Base-by-base conservation (phyloP, 2,113 vertebrate genomes). In the Lophius piscatorius region DNA sequence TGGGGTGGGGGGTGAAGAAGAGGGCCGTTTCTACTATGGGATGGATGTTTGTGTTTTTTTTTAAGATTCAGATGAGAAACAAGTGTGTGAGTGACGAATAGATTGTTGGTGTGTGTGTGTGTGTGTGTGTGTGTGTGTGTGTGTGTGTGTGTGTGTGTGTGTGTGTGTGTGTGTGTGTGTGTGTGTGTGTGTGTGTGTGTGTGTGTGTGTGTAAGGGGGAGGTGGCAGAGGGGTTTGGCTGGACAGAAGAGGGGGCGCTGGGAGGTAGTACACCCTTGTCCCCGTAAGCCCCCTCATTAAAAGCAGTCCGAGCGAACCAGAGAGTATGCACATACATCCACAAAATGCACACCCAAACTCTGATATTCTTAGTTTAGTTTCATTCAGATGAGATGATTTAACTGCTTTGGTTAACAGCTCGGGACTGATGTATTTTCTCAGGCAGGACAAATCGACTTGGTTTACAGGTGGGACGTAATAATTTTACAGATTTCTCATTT, bases 311-410 rank as follows among this genome's bases (percentile, higher is more conserved):
- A 87, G 80, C 64, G 18, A 88, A 72, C 76, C 62, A 54, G 70
- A 78, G 86, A 70, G 79, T 57, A 59, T 76, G 63, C 61, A 49
- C 80, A 77, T 78, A 74, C 44, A 74, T 24, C 71, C 22, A 69
- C 70, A 65, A 31, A 31, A 65, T 54, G 20, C 44, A 66, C 58
- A 35, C 47, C 52, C 57, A 38, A 54, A 51, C 81, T 45, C 66
- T 24, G 62, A 76, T 80, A 85, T 70, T 82, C 80, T 70, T 70
- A 72, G 59, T 77, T 67, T 70, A 73, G 82, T 73, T 82, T 84
- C 75, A 92, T 91, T 91, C 87, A 89, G 85, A 92, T 88, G 84
- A 91, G 88, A 81, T 85, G 86, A 89, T 90, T 88, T 91, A 88
- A 87, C 85, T 83, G 78, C 76, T 85, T 58, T 80, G 82, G 87